These are phyloP conservation scores for Alentia gelatinosa DNA, from an alignment of 2,888 invertebrate species.

Conservation along the genomic window DNA sequence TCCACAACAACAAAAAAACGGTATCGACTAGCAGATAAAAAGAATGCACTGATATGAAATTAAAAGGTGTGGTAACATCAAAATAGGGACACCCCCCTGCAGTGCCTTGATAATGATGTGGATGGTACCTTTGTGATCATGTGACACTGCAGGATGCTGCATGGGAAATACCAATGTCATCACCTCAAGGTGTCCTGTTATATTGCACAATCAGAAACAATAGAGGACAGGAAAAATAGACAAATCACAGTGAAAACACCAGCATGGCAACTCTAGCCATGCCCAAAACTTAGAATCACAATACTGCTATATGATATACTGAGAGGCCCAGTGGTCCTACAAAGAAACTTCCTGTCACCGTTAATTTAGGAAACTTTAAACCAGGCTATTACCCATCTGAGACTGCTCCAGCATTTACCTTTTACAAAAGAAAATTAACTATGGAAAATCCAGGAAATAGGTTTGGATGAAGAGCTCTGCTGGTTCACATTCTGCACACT, in stretches of 20 bases:
- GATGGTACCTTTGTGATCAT: neutral
- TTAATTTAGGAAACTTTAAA: neutral
- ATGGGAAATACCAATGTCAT: neutral
- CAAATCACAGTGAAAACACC: neutral
- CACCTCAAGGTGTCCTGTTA: no score
- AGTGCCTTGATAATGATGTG: neutral
- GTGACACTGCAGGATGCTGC: neutral
- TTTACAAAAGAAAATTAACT: neutral
- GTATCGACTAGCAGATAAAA: constrained; percentile 1
- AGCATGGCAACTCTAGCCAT: neutral
- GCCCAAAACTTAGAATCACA: neutral
- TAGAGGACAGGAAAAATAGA: neutral
- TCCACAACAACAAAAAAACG: neutral
- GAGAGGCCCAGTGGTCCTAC: neutral
- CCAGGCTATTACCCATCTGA: neutral
- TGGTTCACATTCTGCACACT: neutral
- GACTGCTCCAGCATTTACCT: neutral
- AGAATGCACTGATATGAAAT: neutral
- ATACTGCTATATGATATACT: neutral
- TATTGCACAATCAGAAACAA: neutral
- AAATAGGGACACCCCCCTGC: neutral
- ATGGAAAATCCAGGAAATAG: neutral
- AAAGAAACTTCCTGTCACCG: neutral
- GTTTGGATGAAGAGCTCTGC: neutral
- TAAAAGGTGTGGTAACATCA: neutral